Evolutionary conservation across 2,888 invertebrate genomes (phyloP).

Genomic region (Baccha elongata): DNA sequence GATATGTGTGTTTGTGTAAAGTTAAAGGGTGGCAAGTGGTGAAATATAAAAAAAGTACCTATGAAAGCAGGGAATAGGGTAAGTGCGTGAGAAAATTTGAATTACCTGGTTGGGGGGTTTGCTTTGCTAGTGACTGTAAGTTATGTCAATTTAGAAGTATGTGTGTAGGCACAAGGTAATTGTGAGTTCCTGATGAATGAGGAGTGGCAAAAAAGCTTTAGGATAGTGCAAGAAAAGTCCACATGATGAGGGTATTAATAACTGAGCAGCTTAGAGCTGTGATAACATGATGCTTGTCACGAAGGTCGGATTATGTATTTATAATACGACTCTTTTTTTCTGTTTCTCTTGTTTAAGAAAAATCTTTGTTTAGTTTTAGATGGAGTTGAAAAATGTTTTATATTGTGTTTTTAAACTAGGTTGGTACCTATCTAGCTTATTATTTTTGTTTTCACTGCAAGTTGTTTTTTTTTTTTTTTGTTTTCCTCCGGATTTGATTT

Average conservation of each 20-base stretch:
- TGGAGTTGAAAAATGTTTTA: conserved; percentile 6
- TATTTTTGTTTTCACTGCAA: neutral
- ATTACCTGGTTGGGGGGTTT: conserved; percentile 44
- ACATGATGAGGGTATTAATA: conserved; percentile 30
- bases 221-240: conserved; percentile 45
- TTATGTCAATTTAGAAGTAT: conserved; percentile 55
- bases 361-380: neutral
- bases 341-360: conserved; percentile 3
- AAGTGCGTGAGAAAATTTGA: conserved; percentile 71
- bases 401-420: neutral
- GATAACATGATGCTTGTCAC: conserved; percentile 35
- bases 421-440: neutral
- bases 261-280: conserved; percentile 28
- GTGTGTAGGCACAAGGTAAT: neutral
- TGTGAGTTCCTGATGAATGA: conserved; percentile 18
- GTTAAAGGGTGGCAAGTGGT: conserved; percentile 30
- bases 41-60: conserved; percentile 35
- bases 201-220: conserved; percentile 55
- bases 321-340: neutral
- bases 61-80: conserved; percentile 45
- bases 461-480: neutral
- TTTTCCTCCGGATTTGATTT: too few relatives aligned
- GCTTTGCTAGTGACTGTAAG: conserved; percentile 38
- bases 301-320: conserved; percentile 1
- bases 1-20: conserved; percentile 15